These are phyloP conservation scores for Channa maculata DNA, from an alignment of 2,113 vertebrate genomes.

Conservation along the genomic window DNA sequence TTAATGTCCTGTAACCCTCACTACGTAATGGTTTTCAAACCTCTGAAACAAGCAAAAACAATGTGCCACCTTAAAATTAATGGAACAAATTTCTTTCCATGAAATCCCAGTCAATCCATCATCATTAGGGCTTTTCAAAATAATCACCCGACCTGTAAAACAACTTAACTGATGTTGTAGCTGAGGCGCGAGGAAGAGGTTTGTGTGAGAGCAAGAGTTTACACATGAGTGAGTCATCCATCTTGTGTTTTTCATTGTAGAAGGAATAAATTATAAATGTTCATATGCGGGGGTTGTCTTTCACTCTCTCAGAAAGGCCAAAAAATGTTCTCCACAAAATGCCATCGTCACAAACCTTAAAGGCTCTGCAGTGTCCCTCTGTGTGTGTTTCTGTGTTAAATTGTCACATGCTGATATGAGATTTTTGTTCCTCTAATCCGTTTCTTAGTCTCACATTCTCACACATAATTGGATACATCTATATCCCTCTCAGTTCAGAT, in stretches of 20 bases:
- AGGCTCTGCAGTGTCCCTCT: not conserved
- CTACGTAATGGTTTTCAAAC: constrained; percentile 54
- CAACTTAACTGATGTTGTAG: constrained; percentile 28
- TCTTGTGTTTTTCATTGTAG: not conserved
- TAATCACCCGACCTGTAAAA: constrained; percentile 63
- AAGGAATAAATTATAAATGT: too few species aligned
- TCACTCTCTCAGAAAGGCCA: not conserved
- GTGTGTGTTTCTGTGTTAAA: not conserved
- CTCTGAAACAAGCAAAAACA: constrained; percentile 55
- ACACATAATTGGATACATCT: not conserved
- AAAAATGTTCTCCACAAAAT: not conserved
- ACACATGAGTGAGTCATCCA: not conserved
- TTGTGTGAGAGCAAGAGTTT: not conserved
- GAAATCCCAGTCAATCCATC: constrained; percentile 66
- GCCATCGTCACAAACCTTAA: not conserved
- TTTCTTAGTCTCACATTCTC: not conserved
- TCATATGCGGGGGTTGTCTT: not conserved
- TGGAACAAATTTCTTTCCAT: constrained; percentile 63
- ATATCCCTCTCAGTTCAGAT: not conserved
- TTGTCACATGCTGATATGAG: not conserved
- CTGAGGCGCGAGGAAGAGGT: constrained; percentile 14
- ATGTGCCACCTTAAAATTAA: constrained; percentile 69
- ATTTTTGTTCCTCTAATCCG: not conserved
- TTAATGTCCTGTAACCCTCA: constrained; percentile 56
- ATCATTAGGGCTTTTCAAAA: constrained; percentile 70